Evolutionary conservation across 2,113 vertebrate genomes (phyloP).

Genomic region (Conger conger): DNA sequence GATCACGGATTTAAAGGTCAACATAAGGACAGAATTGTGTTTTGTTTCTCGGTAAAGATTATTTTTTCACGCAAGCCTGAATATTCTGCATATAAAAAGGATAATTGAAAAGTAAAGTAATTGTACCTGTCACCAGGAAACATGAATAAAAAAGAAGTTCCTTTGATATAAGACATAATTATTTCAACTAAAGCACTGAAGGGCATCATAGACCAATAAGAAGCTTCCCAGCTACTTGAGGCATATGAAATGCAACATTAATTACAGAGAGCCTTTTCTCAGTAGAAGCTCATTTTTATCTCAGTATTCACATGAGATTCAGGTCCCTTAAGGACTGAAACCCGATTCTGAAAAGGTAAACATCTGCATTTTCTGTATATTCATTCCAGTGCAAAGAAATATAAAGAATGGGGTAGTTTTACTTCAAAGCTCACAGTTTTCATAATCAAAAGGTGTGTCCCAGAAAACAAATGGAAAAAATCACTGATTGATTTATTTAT

Average conservation of each 20-base stretch:
- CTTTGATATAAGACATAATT: background rate
- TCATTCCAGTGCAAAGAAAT: background rate
- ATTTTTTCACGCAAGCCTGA: background rate
- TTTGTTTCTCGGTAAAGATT: background rate
- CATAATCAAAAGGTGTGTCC: background rate
- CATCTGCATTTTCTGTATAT: conserved; percentile 18
- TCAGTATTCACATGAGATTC: background rate
- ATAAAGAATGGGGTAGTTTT: background rate
- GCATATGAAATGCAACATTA: conserved; percentile 22
- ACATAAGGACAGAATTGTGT: background rate
- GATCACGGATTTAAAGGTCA: background rate
- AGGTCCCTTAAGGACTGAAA: conserved; percentile 15
- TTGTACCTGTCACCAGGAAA: background rate
- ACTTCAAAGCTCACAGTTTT: background rate
- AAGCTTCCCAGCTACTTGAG: background rate
- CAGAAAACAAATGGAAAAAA: background rate
- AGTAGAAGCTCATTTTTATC: conserved; percentile 30
- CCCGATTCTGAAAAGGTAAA: conserved; percentile 5
- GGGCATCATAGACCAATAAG: background rate
- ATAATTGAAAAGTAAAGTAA: background rate
- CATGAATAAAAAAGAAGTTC: background rate
- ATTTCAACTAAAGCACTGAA: background rate
- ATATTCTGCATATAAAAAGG: background rate
- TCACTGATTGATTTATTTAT: background rate
- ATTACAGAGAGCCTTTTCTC: conserved; percentile 17